These are phyloP conservation scores for Onychomys leucogaster DNA, from an alignment of 2,797 vertebrate genomes.

Conservation along the genomic window DNA sequence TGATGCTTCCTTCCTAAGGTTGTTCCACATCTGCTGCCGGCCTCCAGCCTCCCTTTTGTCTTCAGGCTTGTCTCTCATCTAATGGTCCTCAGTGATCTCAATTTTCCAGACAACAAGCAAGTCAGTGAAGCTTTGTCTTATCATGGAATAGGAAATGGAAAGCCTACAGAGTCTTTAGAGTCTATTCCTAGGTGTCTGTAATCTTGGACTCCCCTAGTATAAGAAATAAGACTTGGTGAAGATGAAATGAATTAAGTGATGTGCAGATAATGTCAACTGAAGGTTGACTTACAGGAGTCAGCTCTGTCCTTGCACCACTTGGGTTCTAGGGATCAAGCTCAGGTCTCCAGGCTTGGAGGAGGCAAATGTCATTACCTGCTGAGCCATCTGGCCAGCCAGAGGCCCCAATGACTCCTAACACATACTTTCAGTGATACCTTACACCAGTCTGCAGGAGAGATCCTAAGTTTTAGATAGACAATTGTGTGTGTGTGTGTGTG, in stretches of 20 bases:
- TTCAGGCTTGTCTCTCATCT: background rate
- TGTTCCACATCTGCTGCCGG: background rate
- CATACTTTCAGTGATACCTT: background rate
- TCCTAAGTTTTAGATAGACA: background rate
- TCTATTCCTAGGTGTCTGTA: background rate
- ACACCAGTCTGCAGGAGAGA: background rate
- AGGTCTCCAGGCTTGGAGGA: background rate
- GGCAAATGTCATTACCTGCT: background rate
- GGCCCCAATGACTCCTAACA: background rate
- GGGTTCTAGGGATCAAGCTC: background rate
- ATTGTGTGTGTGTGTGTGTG: background rate
- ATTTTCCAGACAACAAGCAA: background rate
- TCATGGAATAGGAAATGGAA: background rate
- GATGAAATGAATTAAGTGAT: background rate
- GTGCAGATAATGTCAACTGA: background rate
- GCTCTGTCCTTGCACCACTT: background rate
- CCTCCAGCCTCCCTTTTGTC: background rate
- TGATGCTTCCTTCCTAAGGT: background rate
- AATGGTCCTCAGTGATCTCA: background rate
- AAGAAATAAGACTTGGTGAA: background rate
- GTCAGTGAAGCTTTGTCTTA: background rate
- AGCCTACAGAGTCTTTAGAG: background rate
- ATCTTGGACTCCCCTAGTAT: too few relatives aligned
- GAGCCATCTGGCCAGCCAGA: too few relatives aligned
- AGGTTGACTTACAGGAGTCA: background rate